A percentile compares a stretch with the other conserved stretches of the same genome.
These are phyloP conservation scores for Columbina picui DNA, from an alignment of 2,113 vertebrate genomes.

Conservation along the genomic window DNA sequence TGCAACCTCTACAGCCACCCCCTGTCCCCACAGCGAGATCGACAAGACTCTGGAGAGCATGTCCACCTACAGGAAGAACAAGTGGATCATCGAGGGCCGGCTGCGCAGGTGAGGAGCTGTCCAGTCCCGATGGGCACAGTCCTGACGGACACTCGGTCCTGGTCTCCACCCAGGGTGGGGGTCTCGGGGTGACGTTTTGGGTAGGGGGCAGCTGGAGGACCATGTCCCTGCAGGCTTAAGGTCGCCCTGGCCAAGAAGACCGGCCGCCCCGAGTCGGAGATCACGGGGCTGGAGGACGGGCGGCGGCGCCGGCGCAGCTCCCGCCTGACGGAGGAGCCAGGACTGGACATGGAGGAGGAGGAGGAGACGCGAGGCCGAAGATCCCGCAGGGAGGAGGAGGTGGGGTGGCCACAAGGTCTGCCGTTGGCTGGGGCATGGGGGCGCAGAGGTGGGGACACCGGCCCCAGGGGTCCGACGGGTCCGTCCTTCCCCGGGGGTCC, in stretches of 20 bases:
- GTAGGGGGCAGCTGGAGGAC: too few relatives aligned
- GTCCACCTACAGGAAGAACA: slow-evolving; percentile 90
- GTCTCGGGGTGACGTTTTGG: too few relatives aligned
- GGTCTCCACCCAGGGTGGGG: too few relatives aligned
- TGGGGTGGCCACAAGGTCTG: not conserved
- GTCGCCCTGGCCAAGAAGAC: slow-evolving; percentile 85
- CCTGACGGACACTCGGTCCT: too few relatives aligned
- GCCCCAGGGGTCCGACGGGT: not conserved
- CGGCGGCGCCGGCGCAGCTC: slow-evolving; percentile 83
- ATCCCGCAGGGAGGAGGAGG: slow-evolving; percentile 74
- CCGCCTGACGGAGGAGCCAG: slow-evolving; percentile 85
- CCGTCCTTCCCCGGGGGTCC: too few relatives aligned
- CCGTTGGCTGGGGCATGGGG: too few relatives aligned
- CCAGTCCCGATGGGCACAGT: too few relatives aligned
- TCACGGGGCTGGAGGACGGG: slow-evolving; percentile 82
- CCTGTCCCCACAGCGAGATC: slow-evolving; percentile 83
- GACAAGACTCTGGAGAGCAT: slow-evolving; percentile 94
- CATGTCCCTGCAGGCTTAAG: slow-evolving; percentile 80
- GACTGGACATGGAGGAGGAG: slow-evolving; percentile 80
- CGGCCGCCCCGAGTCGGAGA: slow-evolving; percentile 84
- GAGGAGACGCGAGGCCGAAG: slow-evolving; percentile 63
- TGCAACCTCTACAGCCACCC: not conserved
- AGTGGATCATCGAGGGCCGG: slow-evolving; percentile 95
- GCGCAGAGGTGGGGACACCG: too few relatives aligned
- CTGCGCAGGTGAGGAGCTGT: slow-evolving; percentile 84